Conservation (phyloP, 2,797 vertebrate genomes). For the Alcedo atthis region DNA sequence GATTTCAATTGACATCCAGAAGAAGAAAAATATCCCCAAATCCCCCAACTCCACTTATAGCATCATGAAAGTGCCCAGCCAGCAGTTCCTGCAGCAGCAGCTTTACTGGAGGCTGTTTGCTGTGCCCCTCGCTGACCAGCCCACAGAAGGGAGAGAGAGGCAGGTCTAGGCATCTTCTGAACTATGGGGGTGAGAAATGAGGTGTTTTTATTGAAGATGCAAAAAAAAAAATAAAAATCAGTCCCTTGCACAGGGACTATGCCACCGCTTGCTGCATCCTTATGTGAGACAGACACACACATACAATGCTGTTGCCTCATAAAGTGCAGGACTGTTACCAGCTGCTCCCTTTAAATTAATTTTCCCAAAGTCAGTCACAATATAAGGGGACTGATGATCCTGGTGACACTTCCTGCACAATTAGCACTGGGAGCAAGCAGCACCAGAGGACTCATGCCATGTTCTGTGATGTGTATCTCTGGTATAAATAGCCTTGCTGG, state of each 20-base stretch:
- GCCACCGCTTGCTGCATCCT: background rate
- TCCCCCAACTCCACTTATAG: background rate
- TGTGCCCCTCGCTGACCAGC: background rate
- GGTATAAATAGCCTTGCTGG: constrained; percentile 53
- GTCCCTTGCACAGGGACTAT: background rate
- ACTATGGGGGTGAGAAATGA: background rate
- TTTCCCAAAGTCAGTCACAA: constrained; percentile 26
- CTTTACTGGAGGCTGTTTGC: background rate
- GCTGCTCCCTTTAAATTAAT: constrained; percentile 60
- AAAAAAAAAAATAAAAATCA: background rate
- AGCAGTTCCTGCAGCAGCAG: constrained; percentile 16
- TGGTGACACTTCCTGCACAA: constrained; percentile 39
- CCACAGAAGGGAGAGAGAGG: background rate
- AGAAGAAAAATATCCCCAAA: background rate
- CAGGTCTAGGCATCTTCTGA: background rate
- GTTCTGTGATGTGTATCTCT: background rate
- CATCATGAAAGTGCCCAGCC: background rate
- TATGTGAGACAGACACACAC: background rate
- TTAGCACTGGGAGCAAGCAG: background rate
- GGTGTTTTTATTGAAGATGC: background rate
- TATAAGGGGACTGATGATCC: background rate
- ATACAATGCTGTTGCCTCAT: background rate
- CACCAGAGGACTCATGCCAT: background rate
- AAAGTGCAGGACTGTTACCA: constrained; percentile 32
- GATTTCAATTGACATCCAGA: constrained; percentile 1